phyloP scores from a whole-genome alignment of 2,888 invertebrate species.

The Drosophila trichaetosa region DNA sequence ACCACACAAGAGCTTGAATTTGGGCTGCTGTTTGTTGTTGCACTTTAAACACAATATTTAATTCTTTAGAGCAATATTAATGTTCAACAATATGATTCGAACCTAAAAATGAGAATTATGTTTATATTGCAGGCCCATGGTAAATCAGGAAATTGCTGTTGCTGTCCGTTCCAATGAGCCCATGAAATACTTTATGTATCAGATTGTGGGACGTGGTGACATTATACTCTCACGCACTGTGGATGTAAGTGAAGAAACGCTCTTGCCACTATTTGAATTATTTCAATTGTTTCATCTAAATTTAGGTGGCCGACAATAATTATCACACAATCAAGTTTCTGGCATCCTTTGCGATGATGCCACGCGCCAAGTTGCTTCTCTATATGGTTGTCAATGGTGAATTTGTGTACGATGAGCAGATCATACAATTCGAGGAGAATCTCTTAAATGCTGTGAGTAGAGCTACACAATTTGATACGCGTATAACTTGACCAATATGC shows the following conservation, averaged over 20 bases:
- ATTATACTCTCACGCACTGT: slow-evolving; percentile 91
- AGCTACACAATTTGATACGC: accelerated
- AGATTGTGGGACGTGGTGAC: slow-evolving; percentile 94
- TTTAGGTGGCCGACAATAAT: slow-evolving; percentile 79
- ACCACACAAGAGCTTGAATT: too few species aligned
- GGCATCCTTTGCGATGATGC: slow-evolving; percentile 92
- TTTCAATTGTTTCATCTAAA: accelerated
- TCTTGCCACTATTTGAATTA: background rate
- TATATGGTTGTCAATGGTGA: slow-evolving; percentile 92
- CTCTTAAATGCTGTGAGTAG: slow-evolving; percentile 91
- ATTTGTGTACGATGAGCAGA: slow-evolving; percentile 94
- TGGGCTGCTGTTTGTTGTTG: too few species aligned
- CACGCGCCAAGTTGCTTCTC: slow-evolving; percentile 92
- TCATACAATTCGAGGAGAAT: slow-evolving; percentile 91
- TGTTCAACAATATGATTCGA: too few species aligned
- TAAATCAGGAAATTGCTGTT: slow-evolving; percentile 91
- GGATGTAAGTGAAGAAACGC: slow-evolving; percentile 85
- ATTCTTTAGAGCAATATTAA: too few species aligned
- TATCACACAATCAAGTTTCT: slow-evolving; percentile 86
- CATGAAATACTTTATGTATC: slow-evolving; percentile 91
- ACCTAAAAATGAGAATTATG: background rate
- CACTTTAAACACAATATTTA: too few species aligned
- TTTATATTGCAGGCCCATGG: slow-evolving; percentile 85
- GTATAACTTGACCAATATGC: background rate
- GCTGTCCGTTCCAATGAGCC: slow-evolving; percentile 91